phyloP scores from a whole-genome alignment of 1,140 invertebrate species.

The Drosophila pandora region DNA sequence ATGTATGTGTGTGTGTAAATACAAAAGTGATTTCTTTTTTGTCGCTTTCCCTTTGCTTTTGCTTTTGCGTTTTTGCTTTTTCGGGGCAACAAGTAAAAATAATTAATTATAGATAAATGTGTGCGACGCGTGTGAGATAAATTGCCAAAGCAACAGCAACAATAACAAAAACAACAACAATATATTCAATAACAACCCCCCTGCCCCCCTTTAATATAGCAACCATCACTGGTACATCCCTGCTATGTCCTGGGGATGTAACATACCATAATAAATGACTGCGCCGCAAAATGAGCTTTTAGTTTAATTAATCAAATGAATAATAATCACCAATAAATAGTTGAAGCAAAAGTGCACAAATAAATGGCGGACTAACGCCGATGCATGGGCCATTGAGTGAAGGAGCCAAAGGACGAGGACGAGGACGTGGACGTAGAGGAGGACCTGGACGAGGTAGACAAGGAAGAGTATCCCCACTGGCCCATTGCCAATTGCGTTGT shows the following conservation, averaged over 20 bases:
- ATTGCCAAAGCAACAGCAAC: slow-evolving; percentile 44
- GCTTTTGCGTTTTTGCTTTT: slow-evolving; percentile 36
- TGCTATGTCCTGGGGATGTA: slow-evolving; percentile 36
- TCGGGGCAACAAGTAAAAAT: slow-evolving; percentile 74
- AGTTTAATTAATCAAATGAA: slow-evolving; percentile 79
- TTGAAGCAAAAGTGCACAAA: slow-evolving; percentile 58
- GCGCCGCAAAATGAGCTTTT: slow-evolving; percentile 77
- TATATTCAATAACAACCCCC: neutral
- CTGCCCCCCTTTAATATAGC: neutral
- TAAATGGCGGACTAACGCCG: slow-evolving; percentile 40
- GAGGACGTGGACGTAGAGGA: neutral
- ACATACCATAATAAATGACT: slow-evolving; percentile 63
- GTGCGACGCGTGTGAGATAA: slow-evolving; percentile 64
- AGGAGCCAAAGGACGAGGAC: slow-evolving; percentile 19
- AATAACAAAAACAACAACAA: slow-evolving; percentile 10
- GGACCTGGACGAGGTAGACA: slow-evolving; percentile 1
- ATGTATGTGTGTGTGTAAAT: neutral
- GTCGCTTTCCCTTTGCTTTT: slow-evolving; percentile 23
- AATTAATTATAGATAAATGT: slow-evolving; percentile 81
- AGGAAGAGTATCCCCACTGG: neutral
- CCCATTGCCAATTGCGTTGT: slow-evolving; percentile 12
- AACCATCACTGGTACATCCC: neutral
- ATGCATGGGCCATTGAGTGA: slow-evolving; percentile 59
- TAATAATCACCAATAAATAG: slow-evolving; percentile 52
- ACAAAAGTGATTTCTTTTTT: slow-evolving; percentile 58